Conservation (phyloP, 2,113 vertebrate genomes). For the Peucedramus taeniatus region DNA sequence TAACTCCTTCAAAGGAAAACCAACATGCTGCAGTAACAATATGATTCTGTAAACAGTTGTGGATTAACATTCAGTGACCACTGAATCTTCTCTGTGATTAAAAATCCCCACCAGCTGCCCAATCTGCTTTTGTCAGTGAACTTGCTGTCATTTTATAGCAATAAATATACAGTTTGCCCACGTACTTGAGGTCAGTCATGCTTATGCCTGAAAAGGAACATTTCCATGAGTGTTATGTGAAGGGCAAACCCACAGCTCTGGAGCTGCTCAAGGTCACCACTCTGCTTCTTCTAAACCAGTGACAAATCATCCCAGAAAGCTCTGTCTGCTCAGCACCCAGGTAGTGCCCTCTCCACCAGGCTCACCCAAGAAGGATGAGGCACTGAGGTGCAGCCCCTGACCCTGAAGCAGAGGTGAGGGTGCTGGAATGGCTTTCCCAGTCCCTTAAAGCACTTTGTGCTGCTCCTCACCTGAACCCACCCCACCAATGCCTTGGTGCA, state of each 20-base stretch:
- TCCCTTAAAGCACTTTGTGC: not conserved
- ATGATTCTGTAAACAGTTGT: not conserved
- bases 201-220: not conserved
- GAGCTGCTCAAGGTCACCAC: not conserved
- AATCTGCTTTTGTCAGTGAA: conserved; percentile 14
- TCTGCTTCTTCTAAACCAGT: not conserved
- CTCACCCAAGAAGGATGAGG: rapidly evolving
- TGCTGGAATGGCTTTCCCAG: not conserved
- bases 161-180: not conserved
- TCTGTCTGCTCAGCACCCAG: not conserved
- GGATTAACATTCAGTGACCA: conserved; percentile 24
- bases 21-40: not conserved
- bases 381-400: not conserved
- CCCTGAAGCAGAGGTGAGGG: not conserved
- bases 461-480: not conserved
- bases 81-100: conserved; percentile 13
- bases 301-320: not conserved
- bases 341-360: no score
- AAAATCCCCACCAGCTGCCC: conserved; percentile 6
- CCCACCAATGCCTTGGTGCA: not conserved
- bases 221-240: not conserved
- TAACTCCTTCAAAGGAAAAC: not conserved
- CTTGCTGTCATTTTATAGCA: not conserved
- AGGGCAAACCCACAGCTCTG: not conserved
- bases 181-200: not conserved